These are phyloP conservation scores for Platerodrilus igneus DNA, from an alignment of 2,888 invertebrate genomes.

Conservation along the genomic window DNA sequence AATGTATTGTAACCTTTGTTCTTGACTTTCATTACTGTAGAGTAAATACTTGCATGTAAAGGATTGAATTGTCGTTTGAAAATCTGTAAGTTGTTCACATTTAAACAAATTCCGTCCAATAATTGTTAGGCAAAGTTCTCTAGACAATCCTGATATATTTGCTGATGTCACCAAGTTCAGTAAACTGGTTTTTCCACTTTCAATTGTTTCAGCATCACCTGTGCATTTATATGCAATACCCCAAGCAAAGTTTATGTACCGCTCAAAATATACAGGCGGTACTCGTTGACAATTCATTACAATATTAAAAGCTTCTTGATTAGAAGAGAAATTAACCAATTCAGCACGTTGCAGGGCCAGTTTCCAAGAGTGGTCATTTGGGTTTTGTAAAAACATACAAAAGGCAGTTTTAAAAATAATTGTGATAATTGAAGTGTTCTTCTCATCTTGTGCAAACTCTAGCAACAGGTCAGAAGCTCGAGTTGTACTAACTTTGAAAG, in stretches of 20 bases:
- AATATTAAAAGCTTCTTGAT: slow-evolving; percentile 10
- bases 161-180: slow-evolving; percentile 1
- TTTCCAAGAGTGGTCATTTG: slow-evolving; percentile 11
- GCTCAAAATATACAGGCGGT: slow-evolving; percentile 1
- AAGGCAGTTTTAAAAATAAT: slow-evolving; percentile 8
- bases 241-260: neutral
- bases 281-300: slow-evolving; percentile 4
- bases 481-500: too few relatives aligned
- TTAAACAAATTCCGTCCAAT: slow-evolving; percentile 7
- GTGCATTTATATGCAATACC: slow-evolving; percentile 1
- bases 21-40: neutral
- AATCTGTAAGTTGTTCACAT: neutral
- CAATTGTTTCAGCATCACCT: neutral
- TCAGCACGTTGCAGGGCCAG: slow-evolving; percentile 3
- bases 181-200: slow-evolving; percentile 4
- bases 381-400: slow-evolving; percentile 11
- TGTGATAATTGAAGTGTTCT: slow-evolving; percentile 10
- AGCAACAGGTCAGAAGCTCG: neutral
- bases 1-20: neutral
- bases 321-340: slow-evolving; percentile 4
- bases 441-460: slow-evolving; percentile 7
- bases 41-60: slow-evolving; percentile 9
- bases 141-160: neutral
- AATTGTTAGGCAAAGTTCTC: slow-evolving; percentile 4
- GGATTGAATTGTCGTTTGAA: neutral